phyloP scores from a whole-genome alignment of 1,140 invertebrate genomes.

The Mercenaria mercenaria region DNA sequence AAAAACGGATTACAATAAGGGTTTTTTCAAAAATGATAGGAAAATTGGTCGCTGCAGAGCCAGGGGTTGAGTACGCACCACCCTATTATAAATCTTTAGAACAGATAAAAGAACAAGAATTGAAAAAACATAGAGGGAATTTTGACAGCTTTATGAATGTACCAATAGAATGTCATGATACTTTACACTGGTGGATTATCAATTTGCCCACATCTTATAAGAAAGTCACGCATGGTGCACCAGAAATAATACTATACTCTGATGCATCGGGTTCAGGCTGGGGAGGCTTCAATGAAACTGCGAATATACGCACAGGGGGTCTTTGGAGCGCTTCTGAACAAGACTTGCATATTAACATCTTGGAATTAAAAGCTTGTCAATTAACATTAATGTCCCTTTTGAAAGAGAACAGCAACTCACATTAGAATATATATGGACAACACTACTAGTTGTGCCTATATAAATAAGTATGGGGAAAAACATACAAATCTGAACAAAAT shows the following conservation, averaged over 20 bases:
- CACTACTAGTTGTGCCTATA: not conserved
- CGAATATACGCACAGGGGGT: not conserved
- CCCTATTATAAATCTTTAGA: not conserved
- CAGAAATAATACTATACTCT: not conserved
- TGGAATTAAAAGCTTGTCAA: not conserved
- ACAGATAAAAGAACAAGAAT: not conserved
- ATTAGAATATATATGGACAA: slow-evolving; percentile 5
- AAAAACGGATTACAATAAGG: not conserved
- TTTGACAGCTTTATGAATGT: not conserved
- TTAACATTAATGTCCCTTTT: not conserved
- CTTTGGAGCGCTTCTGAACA: not conserved
- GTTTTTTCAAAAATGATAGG: not conserved
- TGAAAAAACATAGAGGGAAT: not conserved
- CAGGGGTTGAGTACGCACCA: not conserved
- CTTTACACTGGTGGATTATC: not conserved
- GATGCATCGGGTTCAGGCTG: slow-evolving; percentile 3
- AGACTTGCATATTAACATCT: not conserved
- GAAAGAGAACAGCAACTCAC: not conserved
- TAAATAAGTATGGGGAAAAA: not conserved
- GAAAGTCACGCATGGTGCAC: not conserved
- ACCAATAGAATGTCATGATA: not conserved
- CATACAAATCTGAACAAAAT: not conserved
- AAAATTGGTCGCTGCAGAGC: not conserved
- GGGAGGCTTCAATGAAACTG: not conserved
- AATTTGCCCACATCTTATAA: not conserved